Evolutionary conservation across 2,888 invertebrate species (phyloP), one percentile per base, ranked within the genome.

Genomic region (Platycnemis pennipes): DNA sequence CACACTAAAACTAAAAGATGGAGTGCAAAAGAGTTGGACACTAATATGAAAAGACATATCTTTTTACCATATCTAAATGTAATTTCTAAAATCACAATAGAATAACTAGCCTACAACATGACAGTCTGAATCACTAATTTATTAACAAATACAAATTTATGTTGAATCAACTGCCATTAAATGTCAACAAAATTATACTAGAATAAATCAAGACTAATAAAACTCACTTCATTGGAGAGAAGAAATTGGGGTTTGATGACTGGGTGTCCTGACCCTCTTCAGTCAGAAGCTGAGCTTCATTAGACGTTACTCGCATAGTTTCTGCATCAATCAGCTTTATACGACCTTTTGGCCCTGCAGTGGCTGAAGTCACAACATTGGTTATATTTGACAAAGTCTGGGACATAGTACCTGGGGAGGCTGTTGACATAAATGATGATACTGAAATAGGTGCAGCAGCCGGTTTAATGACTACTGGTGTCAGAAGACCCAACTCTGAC

Each of bases 201-300:
- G n/a, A n/a, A n/a, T n/a, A n/a, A n/a, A n/a, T n/a, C n/a, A n/a
- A n/a, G n/a, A n/a, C n/a, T n/a, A n/a, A n/a, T 5, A 37, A 8
- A 13, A 87, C 94, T 94, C 77, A 94, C 94, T 94, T 94, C 86
- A 94, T 87, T 31, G 86, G 87, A 1, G 94, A 94, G 63, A 87
- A 87, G 42, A 94, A 53, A 22, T 94, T 91, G 1, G 87, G 2
- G 26, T 91, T 56, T 4, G 91, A 45, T 44, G 91, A 44, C 11
- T 63, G 44, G 22, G 63, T n/a, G 37, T 44, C 2, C 1, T 63
- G 44, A 63, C 42, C 19, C 19, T 91, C 91, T 22, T 91, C 91
- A n/a, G 44, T 91, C n/a, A 91, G 26, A 44, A 63, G 37, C 13
- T 42, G 63, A 44, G 63, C 45, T 63, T 44, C 91, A 56, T 31